Evolutionary conservation across 2,797 vertebrate genomes (phyloP).

Genomic region (Pangasius sanitwongsei): DNA sequence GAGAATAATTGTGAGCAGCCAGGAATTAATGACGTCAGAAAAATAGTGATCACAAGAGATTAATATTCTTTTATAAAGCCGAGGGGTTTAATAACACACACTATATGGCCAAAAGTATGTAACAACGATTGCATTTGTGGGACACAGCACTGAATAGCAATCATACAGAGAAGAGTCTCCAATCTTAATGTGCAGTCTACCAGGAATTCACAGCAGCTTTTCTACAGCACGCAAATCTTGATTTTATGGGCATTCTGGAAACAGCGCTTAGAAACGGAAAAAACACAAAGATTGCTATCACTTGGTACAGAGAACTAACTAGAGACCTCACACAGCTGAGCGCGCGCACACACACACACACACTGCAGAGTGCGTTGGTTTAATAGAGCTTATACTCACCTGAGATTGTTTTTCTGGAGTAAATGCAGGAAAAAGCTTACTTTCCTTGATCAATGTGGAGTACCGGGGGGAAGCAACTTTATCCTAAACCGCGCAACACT

Average conservation of each 20-base stretch:
- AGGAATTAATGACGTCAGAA: too few relatives aligned
- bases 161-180: background rate
- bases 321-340: background rate
- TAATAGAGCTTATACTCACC: background rate
- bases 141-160: background rate
- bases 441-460: background rate
- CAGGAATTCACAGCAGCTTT: background rate
- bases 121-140: background rate
- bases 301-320: background rate
- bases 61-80: too few relatives aligned
- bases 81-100: too few relatives aligned
- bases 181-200: background rate
- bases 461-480: background rate
- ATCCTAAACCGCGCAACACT: background rate
- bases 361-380: background rate
- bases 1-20: too few relatives aligned
- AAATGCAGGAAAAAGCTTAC: background rate
- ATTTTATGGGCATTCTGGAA: background rate
- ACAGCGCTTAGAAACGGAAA: background rate
- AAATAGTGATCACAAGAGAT: too few relatives aligned
- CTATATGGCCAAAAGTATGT: too few relatives aligned
- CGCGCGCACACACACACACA: background rate
- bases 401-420: background rate
- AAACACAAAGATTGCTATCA: background rate
- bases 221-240: background rate